Base-by-base conservation (phyloP, 2,113 vertebrate species). In the Rhabdornis inornatus region DNA sequence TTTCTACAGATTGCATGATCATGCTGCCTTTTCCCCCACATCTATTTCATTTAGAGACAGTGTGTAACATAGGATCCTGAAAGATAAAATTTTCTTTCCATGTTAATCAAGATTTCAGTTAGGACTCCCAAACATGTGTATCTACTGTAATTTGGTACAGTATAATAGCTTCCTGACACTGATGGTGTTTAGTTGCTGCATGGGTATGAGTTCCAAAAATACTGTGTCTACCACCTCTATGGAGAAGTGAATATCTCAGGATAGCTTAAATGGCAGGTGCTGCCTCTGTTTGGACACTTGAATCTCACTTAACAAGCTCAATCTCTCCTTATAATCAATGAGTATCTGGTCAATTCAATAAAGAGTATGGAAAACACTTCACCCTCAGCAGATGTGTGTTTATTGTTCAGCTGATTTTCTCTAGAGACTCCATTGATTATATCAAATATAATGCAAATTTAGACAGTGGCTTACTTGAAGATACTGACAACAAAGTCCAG, bases 321-420 rank as follows among this genome's bases (percentile, higher is more conserved):
- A 53, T 56, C 12, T 89, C 20, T 23, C 7, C 25, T 85, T 52
- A 44, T 23, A 87, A 71, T 37, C 24, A 71, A 37, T 39, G 0
- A 39, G 6, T 49, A 64, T 52, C 20, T 55, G 11, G 6, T 35
- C 13, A 92, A 28, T 50, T 49, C 14, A 87, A 28, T 31, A 82
- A 71, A 44, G 13, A 44, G 7, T 44, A 47, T n/a, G 31, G 20
- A 60, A 84, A 78, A 64, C 10, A 39, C 19, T 63, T 82, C 3
- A 2, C 8, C n/a, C 9, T 53, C 9, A 72, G 24, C 15, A 68
- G 27, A 63, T 25, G 7, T 0, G 0, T 0, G 3, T 56, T 89
- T 89, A 15, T 33, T 70, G 12, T 70, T 74, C 42, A 81, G 6
- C 13, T 70, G 13, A 59, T 70, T 53, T 45, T 49, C 56, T 66